Base-by-base conservation (phyloP, 2,888 invertebrate genomes). In the Escarpia spicata region DNA sequence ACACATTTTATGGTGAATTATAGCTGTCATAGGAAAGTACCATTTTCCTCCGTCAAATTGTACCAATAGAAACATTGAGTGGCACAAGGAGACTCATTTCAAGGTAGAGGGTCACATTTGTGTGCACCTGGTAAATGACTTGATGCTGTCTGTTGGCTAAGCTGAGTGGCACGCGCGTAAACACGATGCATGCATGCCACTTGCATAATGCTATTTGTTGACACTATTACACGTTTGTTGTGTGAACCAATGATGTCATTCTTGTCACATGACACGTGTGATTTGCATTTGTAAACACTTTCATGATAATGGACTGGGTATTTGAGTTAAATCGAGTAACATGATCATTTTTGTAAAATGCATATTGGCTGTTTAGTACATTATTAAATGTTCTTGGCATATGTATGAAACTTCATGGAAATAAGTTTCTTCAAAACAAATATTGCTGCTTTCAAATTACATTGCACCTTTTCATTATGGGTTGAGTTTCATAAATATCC, bases 281-380 rank as follows among this genome's bases (percentile, higher is more conserved):
- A 75, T 75, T 75, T 75, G 75, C 75, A 75, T 75, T 75, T 75
- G 75, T 75, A 15, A 75, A 75, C 75, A 75, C 19, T 75, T 75
- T 75, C 75, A 75, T 6, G 75, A 75, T 37, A 37, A 37, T 37
- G 37, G n/a, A 26, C 6, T 75, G 75, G 6, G 19, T 75, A 26
- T 19, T 75, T 75, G 75, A 26, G 75, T 0, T n/a, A 26, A 75
- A 75, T 75, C n/a, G 19, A 26, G 6, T 75, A 75, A 26, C 6
- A 2, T 75, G 19, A 75, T 52, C 26, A 26, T 75, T 75, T 75
- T 4, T 4, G 26, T 60, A 75, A n/a, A 75, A 75, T 75, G 75
- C 19, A 26, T 26, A 6, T n/a, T n/a, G 75, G 75, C 6, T 19
- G 3, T 75, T 75, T 26, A 75, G 19, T 75, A 26, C 4, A 19